These are phyloP conservation scores for Hirtodrosophila confusa DNA, from an alignment of 2,888 invertebrate species.

Conservation along the genomic window DNA sequence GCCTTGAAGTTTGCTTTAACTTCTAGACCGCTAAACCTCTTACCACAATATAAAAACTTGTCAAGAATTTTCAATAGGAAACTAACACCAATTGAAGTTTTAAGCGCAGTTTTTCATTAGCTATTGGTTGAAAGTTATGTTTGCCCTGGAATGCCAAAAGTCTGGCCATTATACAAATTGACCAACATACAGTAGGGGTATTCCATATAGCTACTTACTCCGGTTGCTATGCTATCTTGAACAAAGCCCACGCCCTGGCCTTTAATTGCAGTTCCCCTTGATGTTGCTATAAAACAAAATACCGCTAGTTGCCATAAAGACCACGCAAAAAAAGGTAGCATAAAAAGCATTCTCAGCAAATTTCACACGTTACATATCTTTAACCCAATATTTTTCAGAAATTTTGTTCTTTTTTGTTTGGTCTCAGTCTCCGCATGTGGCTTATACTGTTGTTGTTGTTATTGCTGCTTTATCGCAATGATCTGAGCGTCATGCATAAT, in stretches of 20 bases:
- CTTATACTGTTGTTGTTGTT: slow-evolving; percentile 5
- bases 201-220: too few species aligned
- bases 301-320: slow-evolving; percentile 9
- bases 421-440: too few species aligned
- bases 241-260: slow-evolving; percentile 2
- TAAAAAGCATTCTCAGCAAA: slow-evolving; percentile 11
- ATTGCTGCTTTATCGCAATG: slow-evolving; percentile 49
- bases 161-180: too few species aligned
- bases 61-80: too few species aligned
- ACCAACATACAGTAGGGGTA: too few species aligned
- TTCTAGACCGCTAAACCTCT: too few species aligned
- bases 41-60: too few species aligned
- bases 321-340: slow-evolving; percentile 7
- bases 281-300: slow-evolving; percentile 1
- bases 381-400: slow-evolving; percentile 56
- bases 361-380: slow-evolving; percentile 56
- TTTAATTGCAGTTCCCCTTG: slow-evolving; percentile 19
- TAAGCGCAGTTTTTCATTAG: neutral
- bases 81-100: too few species aligned
- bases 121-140: too few species aligned
- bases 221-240: too few species aligned
- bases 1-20: too few species aligned
- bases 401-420: slow-evolving; percentile 20
- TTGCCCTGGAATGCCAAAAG: too few species aligned
- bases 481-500: slow-evolving; percentile 72